Conservation (phyloP, 2,797 vertebrate species). For the Microhierax caerulescens region DNA sequence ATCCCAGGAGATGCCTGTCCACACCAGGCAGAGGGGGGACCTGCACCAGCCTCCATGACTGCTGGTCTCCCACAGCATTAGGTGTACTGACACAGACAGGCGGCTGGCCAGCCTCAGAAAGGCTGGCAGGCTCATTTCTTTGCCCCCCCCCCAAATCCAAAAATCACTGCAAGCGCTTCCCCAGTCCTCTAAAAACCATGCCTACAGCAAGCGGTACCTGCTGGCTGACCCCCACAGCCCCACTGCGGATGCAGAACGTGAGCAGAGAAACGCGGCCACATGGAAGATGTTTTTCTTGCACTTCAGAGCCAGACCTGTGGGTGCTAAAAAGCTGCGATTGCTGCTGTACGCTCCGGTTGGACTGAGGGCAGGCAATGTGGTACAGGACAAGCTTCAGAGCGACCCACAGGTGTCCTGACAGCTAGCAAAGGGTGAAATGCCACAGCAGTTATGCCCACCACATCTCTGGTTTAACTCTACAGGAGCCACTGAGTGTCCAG, state of each 20-base stretch:
- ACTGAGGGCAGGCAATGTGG: fast-evolving
- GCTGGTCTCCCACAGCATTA: neutral
- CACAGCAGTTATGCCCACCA: neutral
- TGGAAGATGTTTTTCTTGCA: neutral
- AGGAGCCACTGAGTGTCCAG: neutral
- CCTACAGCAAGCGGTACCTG: neutral
- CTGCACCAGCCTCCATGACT: neutral
- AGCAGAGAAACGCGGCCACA: fast-evolving
- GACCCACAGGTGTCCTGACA: neutral
- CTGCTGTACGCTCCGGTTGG: neutral
- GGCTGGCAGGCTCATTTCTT: neutral
- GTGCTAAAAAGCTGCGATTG: neutral
- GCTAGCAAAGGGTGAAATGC: neutral
- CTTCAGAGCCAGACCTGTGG: neutral
- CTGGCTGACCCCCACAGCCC: neutral
- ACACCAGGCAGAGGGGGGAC: neutral
- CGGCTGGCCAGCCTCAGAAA: neutral
- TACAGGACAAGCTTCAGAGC: neutral
- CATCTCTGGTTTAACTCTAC: fast-evolving
- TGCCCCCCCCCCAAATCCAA: neutral
- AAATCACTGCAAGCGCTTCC: neutral
- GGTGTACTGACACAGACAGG: neutral
- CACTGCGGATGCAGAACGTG: fast-evolving
- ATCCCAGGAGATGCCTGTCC: neutral
- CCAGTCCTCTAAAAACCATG: neutral